These are phyloP conservation scores for Cercocebus atys DNA, from an alignment of 2,113 vertebrate species.

Conservation along the genomic window DNA sequence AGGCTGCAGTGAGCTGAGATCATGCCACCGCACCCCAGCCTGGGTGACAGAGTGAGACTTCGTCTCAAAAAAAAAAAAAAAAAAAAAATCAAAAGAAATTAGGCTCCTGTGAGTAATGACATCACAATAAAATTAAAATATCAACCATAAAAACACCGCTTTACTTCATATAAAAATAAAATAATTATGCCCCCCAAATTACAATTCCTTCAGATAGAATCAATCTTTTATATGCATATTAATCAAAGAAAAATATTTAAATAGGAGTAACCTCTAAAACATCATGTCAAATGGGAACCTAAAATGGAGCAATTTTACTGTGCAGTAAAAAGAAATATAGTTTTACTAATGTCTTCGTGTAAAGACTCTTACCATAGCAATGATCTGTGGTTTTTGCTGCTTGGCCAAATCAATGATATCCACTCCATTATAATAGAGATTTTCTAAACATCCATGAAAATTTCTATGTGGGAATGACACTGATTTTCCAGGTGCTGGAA, in stretches of 20 bases:
- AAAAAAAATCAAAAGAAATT: constrained; percentile 48
- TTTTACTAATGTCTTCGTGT: background rate
- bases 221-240: background rate
- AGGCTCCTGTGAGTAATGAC: background rate
- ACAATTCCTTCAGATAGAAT: background rate
- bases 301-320: background rate
- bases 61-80: no score
- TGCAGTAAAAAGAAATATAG: background rate
- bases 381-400: constrained; percentile 86
- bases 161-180: constrained; percentile 19
- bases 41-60: no score
- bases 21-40: no score
- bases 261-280: background rate
- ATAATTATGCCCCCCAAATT: background rate
- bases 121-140: constrained; percentile 26
- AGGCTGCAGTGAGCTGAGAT: no score
- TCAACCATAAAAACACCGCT: background rate
- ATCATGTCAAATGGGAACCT: background rate
- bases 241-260: background rate
- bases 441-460: constrained; percentile 95
- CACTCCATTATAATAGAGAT: constrained; percentile 91
- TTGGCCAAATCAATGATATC: constrained; percentile 90
- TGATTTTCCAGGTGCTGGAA: constrained; percentile 87
- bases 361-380: constrained; percentile 86
- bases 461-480: constrained; percentile 86